A percentile compares a stretch with the other conserved stretches of the same genome.
Evolutionary conservation across 2,888 invertebrate species (phyloP).

Genomic region (Phengaris alcon): DNA sequence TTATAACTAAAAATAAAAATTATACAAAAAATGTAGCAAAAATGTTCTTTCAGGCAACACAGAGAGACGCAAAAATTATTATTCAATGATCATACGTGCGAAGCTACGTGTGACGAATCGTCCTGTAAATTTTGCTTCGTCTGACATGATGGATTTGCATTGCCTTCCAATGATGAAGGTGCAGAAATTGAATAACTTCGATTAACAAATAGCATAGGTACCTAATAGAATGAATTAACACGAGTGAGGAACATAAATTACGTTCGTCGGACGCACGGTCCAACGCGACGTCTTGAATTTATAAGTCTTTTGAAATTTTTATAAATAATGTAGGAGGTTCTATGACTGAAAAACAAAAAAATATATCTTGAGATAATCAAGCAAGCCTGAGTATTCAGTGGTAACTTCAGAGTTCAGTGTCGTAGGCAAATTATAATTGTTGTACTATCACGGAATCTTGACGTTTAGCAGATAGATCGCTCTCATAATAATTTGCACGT

Average conservation of each 20-base stretch:
- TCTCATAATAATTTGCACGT: no score
- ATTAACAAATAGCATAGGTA: constrained; percentile 11
- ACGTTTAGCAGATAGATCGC: no score
- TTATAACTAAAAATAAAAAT: background rate
- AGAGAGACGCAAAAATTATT: background rate
- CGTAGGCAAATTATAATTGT: no score
- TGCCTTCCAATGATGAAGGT: constrained; percentile 3
- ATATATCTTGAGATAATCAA: no score
- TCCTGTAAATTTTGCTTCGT: constrained; percentile 25
- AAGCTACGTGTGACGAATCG: constrained; percentile 24
- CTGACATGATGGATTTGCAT: constrained; percentile 29
- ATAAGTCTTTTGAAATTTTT: background rate
- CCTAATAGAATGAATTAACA: constrained; percentile 10
- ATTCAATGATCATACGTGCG: constrained; percentile 19
- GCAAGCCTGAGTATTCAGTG: no score
- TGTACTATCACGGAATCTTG: no score
- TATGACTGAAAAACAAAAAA: no score
- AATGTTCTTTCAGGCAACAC: constrained; percentile 15
- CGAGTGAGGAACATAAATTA: constrained; percentile 4
- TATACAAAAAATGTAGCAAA: constrained; percentile 10
- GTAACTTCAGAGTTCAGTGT: no score
- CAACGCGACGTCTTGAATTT: constrained; percentile 2
- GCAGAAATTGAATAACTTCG: constrained; percentile 25
- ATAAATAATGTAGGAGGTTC: background rate
- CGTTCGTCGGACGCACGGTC: background rate